Conservation (phyloP, 2,888 invertebrate species). For the Cheilosia urbana region DNA sequence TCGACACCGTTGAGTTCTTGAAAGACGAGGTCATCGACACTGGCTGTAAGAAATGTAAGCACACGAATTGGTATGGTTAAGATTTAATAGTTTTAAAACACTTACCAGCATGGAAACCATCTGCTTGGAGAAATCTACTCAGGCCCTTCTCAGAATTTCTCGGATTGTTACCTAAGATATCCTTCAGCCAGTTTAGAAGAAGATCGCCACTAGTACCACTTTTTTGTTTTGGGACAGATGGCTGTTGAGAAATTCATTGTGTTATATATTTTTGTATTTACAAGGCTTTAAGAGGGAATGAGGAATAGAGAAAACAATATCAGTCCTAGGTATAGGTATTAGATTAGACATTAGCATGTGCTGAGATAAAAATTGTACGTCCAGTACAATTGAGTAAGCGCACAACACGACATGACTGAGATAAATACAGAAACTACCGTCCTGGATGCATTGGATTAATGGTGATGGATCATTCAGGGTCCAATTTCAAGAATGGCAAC, state of each 20-base stretch:
- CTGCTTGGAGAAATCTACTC: conserved; percentile 41
- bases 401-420: too few species aligned
- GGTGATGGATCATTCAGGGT: too few species aligned
- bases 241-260: conserved; percentile 3
- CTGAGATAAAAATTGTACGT: too few species aligned
- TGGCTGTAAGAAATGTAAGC: conserved; percentile 8
- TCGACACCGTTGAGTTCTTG: conserved; percentile 58
- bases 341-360: too few species aligned
- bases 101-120: conserved; percentile 51
- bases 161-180: conserved; percentile 35
- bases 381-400: too few species aligned
- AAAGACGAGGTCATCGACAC: conserved; percentile 46
- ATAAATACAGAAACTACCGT: too few species aligned
- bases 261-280: not conserved
- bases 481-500: too few species aligned
- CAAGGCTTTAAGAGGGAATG: too few species aligned
- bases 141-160: conserved; percentile 10
- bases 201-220: conserved; percentile 30
- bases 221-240: conserved; percentile 14
- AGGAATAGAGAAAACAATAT: too few species aligned
- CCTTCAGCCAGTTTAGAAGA: conserved; percentile 56
- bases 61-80: not conserved
- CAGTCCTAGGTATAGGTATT: too few species aligned
- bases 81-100: not conserved
- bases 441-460: too few species aligned